Evolutionary conservation across 1,140 invertebrate genomes (phyloP), one percentile per base, ranked within the genome.

Genomic region (Acyrthosiphon pisum): DNA sequence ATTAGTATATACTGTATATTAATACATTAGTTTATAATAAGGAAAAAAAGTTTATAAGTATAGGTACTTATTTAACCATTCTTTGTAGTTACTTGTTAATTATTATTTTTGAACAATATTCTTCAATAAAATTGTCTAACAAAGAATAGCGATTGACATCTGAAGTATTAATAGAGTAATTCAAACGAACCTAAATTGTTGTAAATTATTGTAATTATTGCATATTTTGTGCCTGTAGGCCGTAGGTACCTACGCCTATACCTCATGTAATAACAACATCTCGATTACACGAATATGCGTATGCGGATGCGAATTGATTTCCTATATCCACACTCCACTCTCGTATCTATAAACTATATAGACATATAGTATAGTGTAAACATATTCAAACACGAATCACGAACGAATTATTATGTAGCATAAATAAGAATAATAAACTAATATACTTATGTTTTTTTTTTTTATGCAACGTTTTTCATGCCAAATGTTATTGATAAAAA

Each of bases 301-400:
- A 76, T n/a, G 60, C 60, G 60, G n/a, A n/a, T 76, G 60, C 60
- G 30, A 68, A n/a, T 76, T n/a, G 60, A 76, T 76, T 76, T n/a
- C n/a, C 11, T 76, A n/a, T 18, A n/a, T 76, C 60, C 60, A n/a
- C 60, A 68, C n/a, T 68, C 26, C 8, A 11, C 26, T 76, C 30
- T n/a, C n/a, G 30, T 68, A n/a, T 30, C 14, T 68, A 6, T 30
- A n/a, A 20, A 35, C 4, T 68, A 53, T 53, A 76, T n/a, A n/a
- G n/a, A n/a, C n/a, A n/a, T n/a, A n/a, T 3, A 4, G 41, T 4
- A 41, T 76, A 76, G 30, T 76, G 14, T n/a, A 76, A n/a, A n/a
- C 4, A 18, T n/a, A 76, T n/a, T n/a, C n/a, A 76, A 76, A 18
- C 6, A 18, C 6, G 6, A 68, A n/a, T n/a, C 11, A 68, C 9